Percentiles rank a stretch among this genome's conserved stretches.
These are phyloP conservation scores for Himalopsyche japonica DNA, from an alignment of 2,888 invertebrate species.

Conservation along the genomic window DNA sequence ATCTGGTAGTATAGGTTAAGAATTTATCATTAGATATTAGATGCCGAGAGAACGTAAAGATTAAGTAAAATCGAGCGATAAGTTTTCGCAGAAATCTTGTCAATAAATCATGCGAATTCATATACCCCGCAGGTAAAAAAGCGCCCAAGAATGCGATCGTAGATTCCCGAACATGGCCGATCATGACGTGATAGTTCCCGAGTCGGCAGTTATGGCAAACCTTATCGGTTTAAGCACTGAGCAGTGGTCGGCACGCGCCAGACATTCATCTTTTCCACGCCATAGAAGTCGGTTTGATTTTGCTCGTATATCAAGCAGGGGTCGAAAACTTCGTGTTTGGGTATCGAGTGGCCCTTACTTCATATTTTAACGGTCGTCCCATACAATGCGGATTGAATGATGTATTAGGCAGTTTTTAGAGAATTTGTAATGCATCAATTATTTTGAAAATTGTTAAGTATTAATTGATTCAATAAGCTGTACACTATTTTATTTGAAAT, in stretches of 20 bases:
- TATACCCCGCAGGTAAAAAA: not conserved
- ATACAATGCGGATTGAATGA: too few relatives aligned
- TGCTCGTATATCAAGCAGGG: not conserved
- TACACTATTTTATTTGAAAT: too few relatives aligned
- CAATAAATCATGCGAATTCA: not conserved
- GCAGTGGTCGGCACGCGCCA: conserved; percentile 17
- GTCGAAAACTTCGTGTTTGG: not conserved
- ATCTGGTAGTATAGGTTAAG: too few relatives aligned
- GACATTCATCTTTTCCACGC: conserved; percentile 31
- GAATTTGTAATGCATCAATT: too few relatives aligned
- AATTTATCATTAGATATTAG: too few relatives aligned
- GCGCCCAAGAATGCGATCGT: not conserved
- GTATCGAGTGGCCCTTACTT: not conserved
- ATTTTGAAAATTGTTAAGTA: too few relatives aligned
- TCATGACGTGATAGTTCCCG: conserved; percentile 7
- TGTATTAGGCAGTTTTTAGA: too few relatives aligned
- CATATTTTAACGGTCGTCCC: not conserved
- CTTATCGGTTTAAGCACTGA: conserved; percentile 17
- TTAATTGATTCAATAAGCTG: too few relatives aligned
- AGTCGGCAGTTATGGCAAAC: conserved; percentile 8
- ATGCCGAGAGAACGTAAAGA: too few relatives aligned
- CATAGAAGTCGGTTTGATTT: conserved; percentile 30
- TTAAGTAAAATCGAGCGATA: too few relatives aligned
- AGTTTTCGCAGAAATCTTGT: too few relatives aligned
- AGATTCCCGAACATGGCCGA: not conserved